Evolutionary conservation across 2,113 vertebrate species (phyloP), one percentile per base, ranked within the genome.

Genomic region (Pimephales promelas): DNA sequence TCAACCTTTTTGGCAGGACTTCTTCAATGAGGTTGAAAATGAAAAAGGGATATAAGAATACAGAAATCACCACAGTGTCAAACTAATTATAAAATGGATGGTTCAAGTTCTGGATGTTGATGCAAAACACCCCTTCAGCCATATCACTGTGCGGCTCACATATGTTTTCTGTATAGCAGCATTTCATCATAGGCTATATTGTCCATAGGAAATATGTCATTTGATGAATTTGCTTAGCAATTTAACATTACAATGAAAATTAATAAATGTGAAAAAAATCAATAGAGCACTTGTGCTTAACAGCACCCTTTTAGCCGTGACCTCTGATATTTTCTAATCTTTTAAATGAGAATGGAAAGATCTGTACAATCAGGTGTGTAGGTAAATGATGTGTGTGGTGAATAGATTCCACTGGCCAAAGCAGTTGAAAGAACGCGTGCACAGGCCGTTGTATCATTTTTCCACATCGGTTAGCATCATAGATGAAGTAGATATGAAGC

Each of bases 391-490:
- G 31, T 16, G 11, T 40, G 70, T 26, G 70, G 68, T 72, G 13
- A 72, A 72, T 47, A 72, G 1, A 45, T 72, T 72, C 70, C 70
- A 72, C 66, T 72, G 40, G 70, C 47, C 70, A 72, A 72, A 72
- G 70, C 40, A 45, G 11, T 16, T 45, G 6, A 26, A 9, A 72
- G 40, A 47, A 54, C 24, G 26, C 1, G 0, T 72, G 70, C 70
- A 45, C 10, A 71, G 22, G 8, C 3, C 6, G 5, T 1, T 26
- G 40, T 16, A 45, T 40, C 36, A 6, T n/a, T 45, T 47, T 26
- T 72, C 68, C 68, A 0, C n/a, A 1, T 72, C 20, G 40, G n/a
- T 72, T 8, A 45, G 70, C 6, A 0, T 47, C 40, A 47, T 14
- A 71, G 22, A 70, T n/a, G 66, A 45, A 45, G 34, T 13, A 71